Evolutionary conservation across 1,140 invertebrate genomes (phyloP), one percentile per base, ranked within the genome.

Genomic region (Monomorium pharaonis): DNA sequence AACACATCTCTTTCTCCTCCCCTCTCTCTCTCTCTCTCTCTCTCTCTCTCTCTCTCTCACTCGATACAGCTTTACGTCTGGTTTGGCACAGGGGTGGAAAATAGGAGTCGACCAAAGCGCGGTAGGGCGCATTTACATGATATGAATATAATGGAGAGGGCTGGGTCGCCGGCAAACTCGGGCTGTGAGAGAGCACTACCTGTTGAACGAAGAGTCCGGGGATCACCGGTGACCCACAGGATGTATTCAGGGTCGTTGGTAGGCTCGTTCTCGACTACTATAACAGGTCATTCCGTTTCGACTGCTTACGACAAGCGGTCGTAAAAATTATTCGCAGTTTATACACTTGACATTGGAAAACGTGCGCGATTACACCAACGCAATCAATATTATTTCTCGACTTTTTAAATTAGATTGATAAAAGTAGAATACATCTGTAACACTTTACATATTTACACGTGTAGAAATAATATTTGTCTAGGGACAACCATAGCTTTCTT

Each of bases 61-160:
- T 62, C 14, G 27, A 27, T 42, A 70, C 60, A 67, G 51, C 47
- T 42, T 86, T 84, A 67, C 67, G 70, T 83, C 76, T 86, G 83
- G 70, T 12, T 67, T 58, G 75, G 76, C 67, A 72, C 85, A 81
- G 63, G 86, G 86, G 85, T 90, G 89, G 89, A 90, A 92, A 89
- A 91, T 91, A 85, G 88, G 76, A 84, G 89, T 84, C 89, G 87
- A 88, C 54, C 65, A 69, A 58, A 85, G 91, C 88, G 90, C 87
- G 80, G 86, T 89, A 89, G 92, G 89, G 90, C 90, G 76, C 93
- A 95, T 95, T 95, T 94, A 94, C 94, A 95, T 94, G 94, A 94
- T 94, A 95, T 95, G 94, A 95, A 94, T 95, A 94, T 95, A 95
- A 95, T 95, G 93, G 92, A 94, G 94, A 94, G 94, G 90, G 91